These are phyloP conservation scores for Aphaenogaster ashmeadi DNA, from an alignment of 1,140 invertebrate species.

Conservation along the genomic window DNA sequence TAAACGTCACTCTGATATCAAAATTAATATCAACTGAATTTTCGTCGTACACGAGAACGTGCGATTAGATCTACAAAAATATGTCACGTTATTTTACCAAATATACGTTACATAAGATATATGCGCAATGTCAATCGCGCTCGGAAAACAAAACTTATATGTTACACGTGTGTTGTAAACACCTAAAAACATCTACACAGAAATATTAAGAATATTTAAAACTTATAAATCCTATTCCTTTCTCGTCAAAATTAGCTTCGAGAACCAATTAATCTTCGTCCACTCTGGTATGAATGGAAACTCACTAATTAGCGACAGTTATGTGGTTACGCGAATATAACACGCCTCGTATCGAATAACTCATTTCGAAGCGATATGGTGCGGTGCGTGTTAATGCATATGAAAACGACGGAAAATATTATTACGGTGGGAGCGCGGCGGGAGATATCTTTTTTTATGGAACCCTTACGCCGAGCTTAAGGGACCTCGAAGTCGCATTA, in stretches of 20 bases:
- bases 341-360: conserved; percentile 17
- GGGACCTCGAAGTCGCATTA: conserved; percentile 17
- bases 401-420: conserved; percentile 35
- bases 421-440: background rate
- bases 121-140: background rate
- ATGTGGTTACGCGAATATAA: background rate
- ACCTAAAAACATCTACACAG: background rate
- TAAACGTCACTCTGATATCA: conserved; percentile 26
- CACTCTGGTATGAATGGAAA: conserved; percentile 10
- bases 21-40: conserved; percentile 17
- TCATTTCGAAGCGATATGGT: background rate
- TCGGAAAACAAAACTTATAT: background rate
- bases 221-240: background rate
- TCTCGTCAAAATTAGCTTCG: conserved; percentile 3
- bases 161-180: too few species aligned
- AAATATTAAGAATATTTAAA: background rate
- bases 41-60: background rate
- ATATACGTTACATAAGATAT: background rate
- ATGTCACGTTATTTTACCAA: background rate
- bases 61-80: conserved; percentile 16
- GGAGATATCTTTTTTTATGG: background rate
- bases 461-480: background rate
- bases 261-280: conserved; percentile 3
- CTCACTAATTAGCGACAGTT: conserved; percentile 23
- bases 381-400: conserved; percentile 6